Conservation (phyloP, 1,140 invertebrate species). For the Ruditapes philippinarum region DNA sequence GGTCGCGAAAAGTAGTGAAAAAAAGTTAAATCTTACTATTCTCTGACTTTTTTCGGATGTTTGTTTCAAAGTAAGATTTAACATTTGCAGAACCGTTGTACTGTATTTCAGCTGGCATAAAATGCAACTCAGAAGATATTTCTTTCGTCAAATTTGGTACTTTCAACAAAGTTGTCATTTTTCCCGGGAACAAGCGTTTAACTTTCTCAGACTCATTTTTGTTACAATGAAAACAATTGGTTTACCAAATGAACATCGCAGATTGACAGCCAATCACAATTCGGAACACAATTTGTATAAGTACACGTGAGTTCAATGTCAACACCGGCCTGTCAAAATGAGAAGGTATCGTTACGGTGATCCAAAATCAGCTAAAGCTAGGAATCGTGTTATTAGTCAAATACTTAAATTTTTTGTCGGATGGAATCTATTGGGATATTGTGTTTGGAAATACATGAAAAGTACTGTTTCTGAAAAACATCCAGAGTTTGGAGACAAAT, state of each 20-base stretch:
- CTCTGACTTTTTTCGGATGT: slow-evolving; percentile 86
- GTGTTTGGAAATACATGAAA: neutral
- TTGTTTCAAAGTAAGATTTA: slow-evolving; percentile 90
- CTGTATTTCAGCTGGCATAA: slow-evolving; percentile 92
- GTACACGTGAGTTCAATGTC: neutral
- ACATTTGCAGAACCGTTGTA: slow-evolving; percentile 91
- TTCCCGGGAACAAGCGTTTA: neutral
- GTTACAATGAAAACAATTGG: neutral
- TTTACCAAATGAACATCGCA: too few species aligned
- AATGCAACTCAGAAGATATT: slow-evolving; percentile 87
- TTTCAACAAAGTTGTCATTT: slow-evolving; percentile 60
- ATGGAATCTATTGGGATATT: slow-evolving; percentile 35
- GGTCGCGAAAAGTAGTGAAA: too few species aligned
- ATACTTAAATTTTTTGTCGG: slow-evolving; percentile 29
- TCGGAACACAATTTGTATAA: neutral
- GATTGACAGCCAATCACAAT: too few species aligned
- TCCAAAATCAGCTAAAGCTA: neutral
- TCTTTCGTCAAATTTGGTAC: neutral
- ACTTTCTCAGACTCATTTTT: too few species aligned
- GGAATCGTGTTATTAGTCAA: neutral
- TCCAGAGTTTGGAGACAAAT: slow-evolving; percentile 45
- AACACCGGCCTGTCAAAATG: neutral
- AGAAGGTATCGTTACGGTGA: slow-evolving; percentile 25
- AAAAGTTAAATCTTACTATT: slow-evolving; percentile 69
- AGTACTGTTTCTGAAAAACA: neutral